Conservation (phyloP, 2,113 vertebrate species). For the Hippoglossus stenolepis region DNA sequence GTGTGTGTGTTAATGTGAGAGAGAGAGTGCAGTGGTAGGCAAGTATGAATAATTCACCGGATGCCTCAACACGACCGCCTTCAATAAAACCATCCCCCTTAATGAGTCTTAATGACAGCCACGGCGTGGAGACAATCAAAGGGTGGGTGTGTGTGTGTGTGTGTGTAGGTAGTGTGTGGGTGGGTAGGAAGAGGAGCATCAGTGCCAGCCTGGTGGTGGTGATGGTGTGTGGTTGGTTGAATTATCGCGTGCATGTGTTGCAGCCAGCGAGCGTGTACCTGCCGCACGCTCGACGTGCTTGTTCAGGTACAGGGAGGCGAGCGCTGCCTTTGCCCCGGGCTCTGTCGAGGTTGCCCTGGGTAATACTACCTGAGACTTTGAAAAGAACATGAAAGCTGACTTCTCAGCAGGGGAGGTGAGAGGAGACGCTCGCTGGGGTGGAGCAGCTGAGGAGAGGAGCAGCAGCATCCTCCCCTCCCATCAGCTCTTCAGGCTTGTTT, state of each 20-base stretch:
- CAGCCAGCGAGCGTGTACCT: constrained; percentile 7
- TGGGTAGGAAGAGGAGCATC: constrained; percentile 40
- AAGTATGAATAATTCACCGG: constrained; percentile 82
- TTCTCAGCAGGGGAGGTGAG: constrained; percentile 74
- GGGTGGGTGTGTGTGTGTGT: constrained; percentile 39
- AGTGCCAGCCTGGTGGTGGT: neutral
- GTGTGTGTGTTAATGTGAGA: constrained; percentile 34
- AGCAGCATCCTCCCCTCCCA: constrained; percentile 51
- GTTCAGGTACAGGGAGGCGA: constrained; percentile 51
- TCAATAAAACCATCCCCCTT: constrained; percentile 84
- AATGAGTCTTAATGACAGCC: constrained; percentile 84
- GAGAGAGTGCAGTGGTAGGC: constrained; percentile 30
- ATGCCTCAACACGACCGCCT: constrained; percentile 80
- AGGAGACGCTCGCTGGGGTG: constrained; percentile 59
- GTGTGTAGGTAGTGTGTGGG: constrained; percentile 32
- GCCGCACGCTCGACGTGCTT: constrained; percentile 18
- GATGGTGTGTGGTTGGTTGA: constrained; percentile 19
- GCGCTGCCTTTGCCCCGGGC: constrained; percentile 76
- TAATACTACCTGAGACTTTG: constrained; percentile 80
- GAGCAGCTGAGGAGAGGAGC: constrained; percentile 69
- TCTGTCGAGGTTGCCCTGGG: constrained; percentile 77
- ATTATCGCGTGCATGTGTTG: constrained; percentile 27
- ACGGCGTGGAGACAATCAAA: constrained; percentile 79
- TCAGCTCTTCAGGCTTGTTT: constrained; percentile 51
- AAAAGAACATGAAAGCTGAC: constrained; percentile 79